Evolutionary conservation across 92 coral and sea anemone genomes (phyloP).

Genomic region (Paramuricea clavata): DNA sequence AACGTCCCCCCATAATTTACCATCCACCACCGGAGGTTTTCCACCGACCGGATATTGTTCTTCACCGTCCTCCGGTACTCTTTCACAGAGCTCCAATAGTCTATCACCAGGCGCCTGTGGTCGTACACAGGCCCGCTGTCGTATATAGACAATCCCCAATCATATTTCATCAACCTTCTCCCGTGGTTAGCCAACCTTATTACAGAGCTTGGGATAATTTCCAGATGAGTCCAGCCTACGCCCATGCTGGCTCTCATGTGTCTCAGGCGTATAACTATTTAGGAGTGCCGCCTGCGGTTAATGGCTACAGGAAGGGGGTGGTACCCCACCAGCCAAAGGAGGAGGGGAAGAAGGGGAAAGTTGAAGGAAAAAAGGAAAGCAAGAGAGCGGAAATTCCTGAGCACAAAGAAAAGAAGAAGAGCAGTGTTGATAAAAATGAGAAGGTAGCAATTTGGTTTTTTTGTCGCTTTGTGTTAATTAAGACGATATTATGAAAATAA

Average conservation of each 20-base stretch:
- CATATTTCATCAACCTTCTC: conserved; percentile 97
- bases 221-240: conserved; percentile 77
- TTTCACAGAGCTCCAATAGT: conserved; percentile 97
- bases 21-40: conserved; percentile 99
- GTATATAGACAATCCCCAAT: conserved; percentile 99
- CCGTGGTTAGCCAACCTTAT: conserved; percentile 93
- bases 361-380: conserved; percentile 10
- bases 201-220: conserved; percentile 42
- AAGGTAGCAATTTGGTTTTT: conserved; percentile 4
- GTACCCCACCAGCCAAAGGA: conserved; percentile 28
- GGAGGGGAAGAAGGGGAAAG: conserved; percentile 25
- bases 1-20: conserved; percentile 97
- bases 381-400: conserved; percentile 49
- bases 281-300: conserved; percentile 76
- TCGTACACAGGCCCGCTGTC: conserved; percentile 98
- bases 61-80: conserved; percentile 98
- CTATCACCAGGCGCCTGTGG: conserved; percentile 98
- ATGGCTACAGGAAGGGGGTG: conserved; percentile 59
- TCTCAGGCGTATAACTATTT: conserved; percentile 78
- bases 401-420: conserved; percentile 52
- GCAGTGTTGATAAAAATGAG: conserved; percentile 16
- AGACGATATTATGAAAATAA: too few species aligned
- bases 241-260: conserved; percentile 76
- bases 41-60: conserved; percentile 98
- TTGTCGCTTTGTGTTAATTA: too few species aligned